Conservation (phyloP, 2,113 vertebrate species). For the Athene noctua region DNA sequence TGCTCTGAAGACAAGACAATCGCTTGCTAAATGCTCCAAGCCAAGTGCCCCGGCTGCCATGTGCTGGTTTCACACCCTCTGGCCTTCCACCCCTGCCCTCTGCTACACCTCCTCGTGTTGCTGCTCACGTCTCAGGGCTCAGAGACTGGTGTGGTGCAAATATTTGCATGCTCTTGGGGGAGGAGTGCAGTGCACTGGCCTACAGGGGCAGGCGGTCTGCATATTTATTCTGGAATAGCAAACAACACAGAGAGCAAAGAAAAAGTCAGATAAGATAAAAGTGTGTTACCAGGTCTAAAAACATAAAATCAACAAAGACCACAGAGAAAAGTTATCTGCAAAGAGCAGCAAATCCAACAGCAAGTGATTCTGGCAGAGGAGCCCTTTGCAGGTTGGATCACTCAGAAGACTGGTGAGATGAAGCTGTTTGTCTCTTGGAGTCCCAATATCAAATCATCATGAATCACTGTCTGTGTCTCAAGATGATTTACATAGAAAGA, state of each 20-base stretch:
- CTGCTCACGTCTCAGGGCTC: constrained; percentile 42
- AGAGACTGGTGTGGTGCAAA: constrained; percentile 34
- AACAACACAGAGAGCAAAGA: constrained; percentile 51
- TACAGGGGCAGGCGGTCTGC: not conserved
- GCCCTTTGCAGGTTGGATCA: not conserved
- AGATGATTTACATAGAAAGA: not conserved
- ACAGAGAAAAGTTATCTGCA: not conserved
- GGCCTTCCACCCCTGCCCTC: constrained; percentile 36
- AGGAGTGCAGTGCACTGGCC: constrained; percentile 43
- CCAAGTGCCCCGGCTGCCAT: fast-evolving
- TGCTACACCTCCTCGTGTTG: constrained; percentile 35
- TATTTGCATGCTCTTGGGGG: constrained; percentile 36
- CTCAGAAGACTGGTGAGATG: not conserved
- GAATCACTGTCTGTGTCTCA: not conserved
- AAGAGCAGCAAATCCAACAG: not conserved
- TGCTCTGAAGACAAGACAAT: not conserved
- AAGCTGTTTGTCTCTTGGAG: not conserved
- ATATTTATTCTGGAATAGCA: constrained; percentile 53
- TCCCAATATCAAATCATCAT: fast-evolving
- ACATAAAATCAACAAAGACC: constrained; percentile 34
- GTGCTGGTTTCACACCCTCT: constrained; percentile 17
- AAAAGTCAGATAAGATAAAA: constrained; percentile 66
- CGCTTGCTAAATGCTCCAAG: not conserved
- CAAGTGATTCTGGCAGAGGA: not conserved
- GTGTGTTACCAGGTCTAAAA: constrained; percentile 41